These are phyloP conservation scores for Styela clava DNA, from an alignment of 23 tunicate genomes.

Conservation along the genomic window DNA sequence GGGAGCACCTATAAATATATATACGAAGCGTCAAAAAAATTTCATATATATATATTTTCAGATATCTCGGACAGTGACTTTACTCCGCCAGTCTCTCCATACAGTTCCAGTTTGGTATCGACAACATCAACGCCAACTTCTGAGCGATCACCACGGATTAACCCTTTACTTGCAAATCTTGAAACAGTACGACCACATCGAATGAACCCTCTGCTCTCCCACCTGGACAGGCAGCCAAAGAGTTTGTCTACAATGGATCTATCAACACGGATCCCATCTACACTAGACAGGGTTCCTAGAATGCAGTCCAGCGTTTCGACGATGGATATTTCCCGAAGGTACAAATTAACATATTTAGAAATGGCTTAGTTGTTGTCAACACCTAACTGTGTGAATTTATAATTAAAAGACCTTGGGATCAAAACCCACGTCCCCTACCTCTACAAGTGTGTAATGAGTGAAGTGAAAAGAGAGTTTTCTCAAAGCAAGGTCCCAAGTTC, in stretches of 20 bases:
- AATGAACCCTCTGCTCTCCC: background rate
- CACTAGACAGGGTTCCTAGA: background rate
- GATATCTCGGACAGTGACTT: slow-evolving; percentile 16
- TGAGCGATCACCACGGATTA: background rate
- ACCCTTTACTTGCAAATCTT: background rate
- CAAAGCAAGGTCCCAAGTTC: too few species aligned
- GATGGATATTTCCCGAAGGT: background rate
- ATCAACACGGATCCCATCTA: background rate
- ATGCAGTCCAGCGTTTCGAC: background rate
- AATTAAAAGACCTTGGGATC: too few species aligned
- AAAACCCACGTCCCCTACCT: too few species aligned
- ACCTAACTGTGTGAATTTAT: too few species aligned
- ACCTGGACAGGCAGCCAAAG: background rate
- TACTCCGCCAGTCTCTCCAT: slow-evolving; percentile 17
- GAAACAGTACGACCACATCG: background rate
- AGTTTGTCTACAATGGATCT: background rate
- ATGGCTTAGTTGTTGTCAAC: too few species aligned
- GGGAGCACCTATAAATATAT: too few species aligned
- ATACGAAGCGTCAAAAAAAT: too few species aligned
- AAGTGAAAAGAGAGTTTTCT: too few species aligned
- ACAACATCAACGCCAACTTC: background rate
- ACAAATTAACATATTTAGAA: too few species aligned
- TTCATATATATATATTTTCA: too few species aligned
- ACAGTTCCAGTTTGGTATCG: slow-evolving; percentile 12
- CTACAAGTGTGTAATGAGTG: too few species aligned